Evolutionary conservation across 2,888 invertebrate genomes (phyloP).

Genomic region (Antheraea assamensis): DNA sequence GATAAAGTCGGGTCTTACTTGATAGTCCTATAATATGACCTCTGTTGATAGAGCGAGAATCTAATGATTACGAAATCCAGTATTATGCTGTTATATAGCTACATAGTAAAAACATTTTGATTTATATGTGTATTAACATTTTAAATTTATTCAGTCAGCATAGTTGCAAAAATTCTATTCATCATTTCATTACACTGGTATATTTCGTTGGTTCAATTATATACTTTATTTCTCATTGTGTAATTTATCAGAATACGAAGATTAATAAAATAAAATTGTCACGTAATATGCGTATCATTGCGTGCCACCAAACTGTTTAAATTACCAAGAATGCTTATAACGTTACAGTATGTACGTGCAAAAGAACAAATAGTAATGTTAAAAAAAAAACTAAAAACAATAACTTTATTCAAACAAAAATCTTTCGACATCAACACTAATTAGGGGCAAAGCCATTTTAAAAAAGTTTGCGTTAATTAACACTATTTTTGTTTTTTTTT

Average conservation of each 20-base stretch:
- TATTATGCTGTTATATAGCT: background rate
- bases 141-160: too few relatives aligned
- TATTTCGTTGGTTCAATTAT: background rate
- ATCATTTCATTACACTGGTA: background rate
- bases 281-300: background rate
- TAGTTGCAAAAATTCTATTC: too few relatives aligned
- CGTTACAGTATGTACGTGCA: background rate
- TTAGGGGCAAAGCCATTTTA: slow-evolving; percentile 19
- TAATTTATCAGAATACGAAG: background rate
- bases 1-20: background rate
- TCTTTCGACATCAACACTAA: slow-evolving; percentile 22
- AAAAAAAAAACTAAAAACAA: background rate
- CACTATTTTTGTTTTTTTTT: slow-evolving; percentile 4
- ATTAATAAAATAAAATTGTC: background rate
- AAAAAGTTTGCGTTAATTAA: slow-evolving; percentile 17
- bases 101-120: too few relatives aligned
- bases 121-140: too few relatives aligned
- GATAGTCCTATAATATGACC: background rate
- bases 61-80: background rate
- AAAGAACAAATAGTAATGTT: background rate
- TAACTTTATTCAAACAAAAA: slow-evolving; percentile 15
- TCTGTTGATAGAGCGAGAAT: background rate
- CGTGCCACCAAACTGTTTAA: background rate
- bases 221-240: background rate
- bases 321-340: background rate